Evolutionary conservation across 2,797 vertebrate species (phyloP), one percentile per base, ranked within the genome.

Genomic region (Epinephelus awoara): DNA sequence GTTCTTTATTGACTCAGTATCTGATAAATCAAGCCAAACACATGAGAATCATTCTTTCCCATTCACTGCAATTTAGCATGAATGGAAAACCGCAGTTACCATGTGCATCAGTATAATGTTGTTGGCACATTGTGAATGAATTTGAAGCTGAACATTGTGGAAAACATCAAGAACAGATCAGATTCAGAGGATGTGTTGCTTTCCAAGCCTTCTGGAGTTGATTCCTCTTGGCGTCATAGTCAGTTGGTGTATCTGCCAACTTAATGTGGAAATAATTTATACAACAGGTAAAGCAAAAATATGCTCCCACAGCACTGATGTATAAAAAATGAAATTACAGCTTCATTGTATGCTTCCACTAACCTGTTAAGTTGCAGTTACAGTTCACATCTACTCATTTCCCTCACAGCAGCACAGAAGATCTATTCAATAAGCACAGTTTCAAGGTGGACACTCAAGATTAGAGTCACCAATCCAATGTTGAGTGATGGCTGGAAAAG

Each of bases 111-210:
- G 62, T 67, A 2, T 29, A 58, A 79, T 67, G 56, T 23, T 67
- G 18, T 62, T 85, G 78, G 75, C 74, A 14, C 63, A 15, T 59
- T 34, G 23, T 66, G 42, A 71, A 56, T 44, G 68, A 79, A 72
- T 61, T 10, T 25, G 15, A 67, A 66, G 62, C 50, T 49, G 47
- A 52, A 18, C 63, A 85, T 73, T 82, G 65, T 80, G 77, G 70
- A 57, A 83, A 80, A 68, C 34, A 75, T 86, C 51, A 73, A 63
- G 44, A 59, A 18, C 68, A 63, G 47, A 72, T 68, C 58, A 13
- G 9, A 57, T 56, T 72, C 44, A 18, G 58, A 65, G 40, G 47
- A 70, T 27, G 57, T 29, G 9, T 67, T 68, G 62, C 18, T 65
- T 49, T 76, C 65, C 77, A 69, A 72, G 47, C 57, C 72, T 55